phyloP scores from a whole-genome alignment of 1,140 invertebrate species.

The Lordiphosa stackelbergi region DNA sequence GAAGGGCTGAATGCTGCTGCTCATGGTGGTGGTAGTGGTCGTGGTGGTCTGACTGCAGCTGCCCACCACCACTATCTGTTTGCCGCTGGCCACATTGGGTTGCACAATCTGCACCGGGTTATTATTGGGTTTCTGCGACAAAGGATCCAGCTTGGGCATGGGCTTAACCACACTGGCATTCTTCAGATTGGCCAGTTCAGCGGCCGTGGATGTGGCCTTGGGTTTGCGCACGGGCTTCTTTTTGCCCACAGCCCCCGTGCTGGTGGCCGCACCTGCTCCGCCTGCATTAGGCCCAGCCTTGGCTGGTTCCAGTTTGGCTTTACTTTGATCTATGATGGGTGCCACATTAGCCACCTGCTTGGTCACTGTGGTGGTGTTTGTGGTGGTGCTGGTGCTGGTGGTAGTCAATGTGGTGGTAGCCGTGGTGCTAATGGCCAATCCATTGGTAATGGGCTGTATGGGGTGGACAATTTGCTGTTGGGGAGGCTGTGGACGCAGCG shows the following conservation, averaged over 20 bases:
- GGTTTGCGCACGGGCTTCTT: conserved; percentile 73
- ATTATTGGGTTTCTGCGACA: conserved; percentile 72
- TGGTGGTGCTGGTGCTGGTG: conserved; percentile 48
- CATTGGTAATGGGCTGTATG: conserved; percentile 61
- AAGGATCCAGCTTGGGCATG: conserved; percentile 68
- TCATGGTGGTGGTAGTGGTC: conserved; percentile 64
- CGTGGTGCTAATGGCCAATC: conserved; percentile 49
- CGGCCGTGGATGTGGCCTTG: conserved; percentile 61
- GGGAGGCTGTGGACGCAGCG: conserved; percentile 51
- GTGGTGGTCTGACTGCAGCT: conserved; percentile 47
- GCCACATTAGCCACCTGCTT: conserved; percentile 76
- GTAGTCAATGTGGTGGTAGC: conserved; percentile 45
- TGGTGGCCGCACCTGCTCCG: conserved; percentile 9
- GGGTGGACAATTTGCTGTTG: conserved; percentile 75
- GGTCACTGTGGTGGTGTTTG: conserved; percentile 57
- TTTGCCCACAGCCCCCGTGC: conserved; percentile 56
- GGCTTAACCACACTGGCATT: conserved; percentile 72
- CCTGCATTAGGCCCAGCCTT: conserved; percentile 30
- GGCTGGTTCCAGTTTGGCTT: conserved; percentile 61
- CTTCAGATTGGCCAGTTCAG: conserved; percentile 57
- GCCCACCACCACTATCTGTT: conserved; percentile 65
- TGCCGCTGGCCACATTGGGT: conserved; percentile 72
- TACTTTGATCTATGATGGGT: conserved; percentile 74
- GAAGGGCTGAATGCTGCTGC: conserved; percentile 73
- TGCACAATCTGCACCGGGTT: conserved; percentile 75